Percentiles rank a stretch among this genome's conserved stretches.
Evolutionary conservation across 2,888 invertebrate genomes (phyloP).

Genomic region (Notocelia uddmanniana): DNA sequence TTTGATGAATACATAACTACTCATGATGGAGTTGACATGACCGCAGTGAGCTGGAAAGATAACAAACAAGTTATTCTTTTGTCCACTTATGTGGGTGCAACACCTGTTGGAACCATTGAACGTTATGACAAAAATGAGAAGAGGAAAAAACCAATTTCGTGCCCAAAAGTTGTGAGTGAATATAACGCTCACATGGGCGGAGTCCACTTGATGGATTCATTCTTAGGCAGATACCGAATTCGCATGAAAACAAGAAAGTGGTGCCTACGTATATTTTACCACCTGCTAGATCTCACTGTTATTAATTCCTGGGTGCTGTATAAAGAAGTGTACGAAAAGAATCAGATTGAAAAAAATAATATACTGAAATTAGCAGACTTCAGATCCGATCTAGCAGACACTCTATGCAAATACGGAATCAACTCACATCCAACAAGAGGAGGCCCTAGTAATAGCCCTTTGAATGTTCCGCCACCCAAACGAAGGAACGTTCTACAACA

Average conservation of each 20-base stretch:
- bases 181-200: constrained; percentile 41
- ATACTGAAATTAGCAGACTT: constrained; percentile 3
- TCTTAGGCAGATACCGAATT: constrained; percentile 52
- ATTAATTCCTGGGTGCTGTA: constrained; percentile 52
- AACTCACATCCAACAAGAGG: constrained; percentile 1
- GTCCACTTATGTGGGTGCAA: constrained; percentile 44
- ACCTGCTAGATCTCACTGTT: constrained; percentile 51
- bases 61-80: too few species aligned
- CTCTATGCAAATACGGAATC: constrained; percentile 1
- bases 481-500: too few species aligned
- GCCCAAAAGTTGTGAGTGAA: constrained; percentile 10
- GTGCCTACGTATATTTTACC: constrained; percentile 54
- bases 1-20: too few species aligned
- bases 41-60: too few species aligned
- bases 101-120: neutral
- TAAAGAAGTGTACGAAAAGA: constrained; percentile 3
- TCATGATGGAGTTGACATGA: too few species aligned
- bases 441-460: constrained; percentile 6
- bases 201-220: constrained; percentile 6
- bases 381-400: neutral
- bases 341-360: constrained; percentile 4
- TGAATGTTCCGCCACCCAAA: neutral
- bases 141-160: constrained; percentile 1
- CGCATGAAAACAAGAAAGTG: constrained; percentile 53
- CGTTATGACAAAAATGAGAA: constrained; percentile 8